Evolutionary conservation across 1,140 invertebrate species (phyloP), one percentile per base, ranked within the genome.

Genomic region (Mesaphorura yosii): DNA sequence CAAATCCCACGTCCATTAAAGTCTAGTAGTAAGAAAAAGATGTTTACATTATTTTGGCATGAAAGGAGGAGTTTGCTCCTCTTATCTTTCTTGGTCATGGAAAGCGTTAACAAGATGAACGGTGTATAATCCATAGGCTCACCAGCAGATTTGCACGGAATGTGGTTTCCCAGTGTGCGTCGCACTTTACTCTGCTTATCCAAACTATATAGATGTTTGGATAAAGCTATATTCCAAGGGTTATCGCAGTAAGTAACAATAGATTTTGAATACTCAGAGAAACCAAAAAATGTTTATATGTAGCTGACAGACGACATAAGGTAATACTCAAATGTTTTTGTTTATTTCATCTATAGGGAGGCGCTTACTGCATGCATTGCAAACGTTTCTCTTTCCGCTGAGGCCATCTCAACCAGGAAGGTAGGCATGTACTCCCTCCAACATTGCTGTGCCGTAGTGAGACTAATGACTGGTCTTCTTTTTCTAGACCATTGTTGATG

Each of bases 161-260:
- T 98, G 91, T 99, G 95, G 95, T 98, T 97, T 73, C 95, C 95
- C 0, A 94, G 89, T 0, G 90, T 98, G 0, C 75, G 94, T 15
- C 73, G 95, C 45, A 95, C 94, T 0, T 69, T 99, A 7, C 86
- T 97, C 23, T 97, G 92, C 65, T 71, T 98, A 1, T 96, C 92
- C 0, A 83, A 96, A 59, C 73, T 98, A 0, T 97, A 95, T 70
- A 76, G 93, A 49, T 98, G 93, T 69, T 78, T 98, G 5, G 94
- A 98, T 71, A 81, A 82, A 62, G 81, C 85, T 53, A 95, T 94
- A 28, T 98, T 98, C 69, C 90, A 98, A 73, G 87, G 89, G 0
- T 69, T 98, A 14, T 95, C 93, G 2, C 91, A 96, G n/a, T n/a
- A n/a, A n/a, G n/a, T n/a, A n/a, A n/a, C n/a, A n/a, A n/a, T n/a